phyloP scores from a whole-genome alignment of 2,797 vertebrate species.

The Vireo griseus region DNA sequence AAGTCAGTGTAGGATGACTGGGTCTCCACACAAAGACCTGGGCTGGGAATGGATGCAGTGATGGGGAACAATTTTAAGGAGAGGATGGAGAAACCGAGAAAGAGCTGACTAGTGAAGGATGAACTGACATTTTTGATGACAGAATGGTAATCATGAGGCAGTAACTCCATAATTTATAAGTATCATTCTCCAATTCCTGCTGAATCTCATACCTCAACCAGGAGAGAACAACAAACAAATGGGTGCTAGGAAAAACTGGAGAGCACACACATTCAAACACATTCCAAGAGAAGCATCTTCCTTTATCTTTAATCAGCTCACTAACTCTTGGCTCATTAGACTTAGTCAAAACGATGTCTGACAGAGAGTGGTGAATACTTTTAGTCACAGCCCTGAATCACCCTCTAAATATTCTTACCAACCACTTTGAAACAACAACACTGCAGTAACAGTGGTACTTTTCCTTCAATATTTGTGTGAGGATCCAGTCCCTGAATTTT shows the following conservation, averaged over 20 bases:
- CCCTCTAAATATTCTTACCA: background rate
- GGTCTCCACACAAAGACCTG: background rate
- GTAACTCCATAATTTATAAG: background rate
- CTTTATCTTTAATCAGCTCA: background rate
- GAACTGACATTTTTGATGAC: background rate
- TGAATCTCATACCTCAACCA: background rate
- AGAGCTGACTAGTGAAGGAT: background rate
- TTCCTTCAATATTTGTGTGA: background rate
- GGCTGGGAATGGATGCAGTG: background rate
- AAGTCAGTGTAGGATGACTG: fast-evolving
- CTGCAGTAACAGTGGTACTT: background rate
- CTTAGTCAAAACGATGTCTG: background rate
- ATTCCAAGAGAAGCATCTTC: background rate
- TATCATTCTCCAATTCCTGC: background rate
- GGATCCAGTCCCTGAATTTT: background rate
- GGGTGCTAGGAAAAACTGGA: background rate
- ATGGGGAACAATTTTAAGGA: background rate
- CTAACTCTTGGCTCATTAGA: background rate
- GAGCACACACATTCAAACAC: background rate
- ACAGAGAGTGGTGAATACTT: background rate
- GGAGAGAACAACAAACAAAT: background rate
- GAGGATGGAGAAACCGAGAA: background rate
- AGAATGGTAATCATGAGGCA: background rate
- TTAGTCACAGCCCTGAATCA: background rate
- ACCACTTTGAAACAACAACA: background rate